Evolutionary conservation across 2,797 vertebrate genomes (phyloP).

Genomic region (Halcyon badia): DNA sequence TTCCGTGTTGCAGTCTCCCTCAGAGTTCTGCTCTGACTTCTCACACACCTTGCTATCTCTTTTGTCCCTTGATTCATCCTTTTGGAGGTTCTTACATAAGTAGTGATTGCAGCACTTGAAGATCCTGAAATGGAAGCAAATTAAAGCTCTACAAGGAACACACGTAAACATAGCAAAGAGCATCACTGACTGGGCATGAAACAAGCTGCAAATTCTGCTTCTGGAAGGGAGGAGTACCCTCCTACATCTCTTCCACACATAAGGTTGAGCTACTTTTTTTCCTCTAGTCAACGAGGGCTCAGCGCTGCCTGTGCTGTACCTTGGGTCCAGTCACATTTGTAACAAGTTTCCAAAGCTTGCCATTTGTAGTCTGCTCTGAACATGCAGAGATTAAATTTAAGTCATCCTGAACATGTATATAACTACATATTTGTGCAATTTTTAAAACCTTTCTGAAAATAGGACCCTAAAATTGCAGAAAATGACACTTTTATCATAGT

Average conservation of each 20-base stretch:
- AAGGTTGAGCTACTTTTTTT: not conserved
- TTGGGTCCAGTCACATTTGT: not conserved
- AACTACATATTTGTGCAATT: not conserved
- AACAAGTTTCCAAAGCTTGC: not conserved
- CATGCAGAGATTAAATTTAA: not conserved
- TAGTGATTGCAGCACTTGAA: not conserved
- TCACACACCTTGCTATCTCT: not conserved
- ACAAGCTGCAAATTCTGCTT: not conserved
- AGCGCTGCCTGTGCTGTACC: not conserved
- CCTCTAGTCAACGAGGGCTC: not conserved
- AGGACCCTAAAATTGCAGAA: not conserved
- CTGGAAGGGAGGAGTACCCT: not conserved
- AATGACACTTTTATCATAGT: not conserved
- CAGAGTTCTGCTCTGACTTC: not conserved
- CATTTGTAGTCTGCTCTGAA: not conserved
- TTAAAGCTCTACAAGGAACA: not conserved
- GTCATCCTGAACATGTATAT: not conserved
- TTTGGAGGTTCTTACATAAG: not conserved
- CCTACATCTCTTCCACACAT: not conserved
- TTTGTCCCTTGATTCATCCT: not conserved
- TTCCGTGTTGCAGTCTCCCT: not conserved
- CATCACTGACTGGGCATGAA: not conserved
- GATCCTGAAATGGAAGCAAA: not conserved
- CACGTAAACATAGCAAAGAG: not conserved
- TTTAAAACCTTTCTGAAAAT: not conserved